Conservation (phyloP, 2,888 invertebrate genomes). For the Acronicta alni region DNA sequence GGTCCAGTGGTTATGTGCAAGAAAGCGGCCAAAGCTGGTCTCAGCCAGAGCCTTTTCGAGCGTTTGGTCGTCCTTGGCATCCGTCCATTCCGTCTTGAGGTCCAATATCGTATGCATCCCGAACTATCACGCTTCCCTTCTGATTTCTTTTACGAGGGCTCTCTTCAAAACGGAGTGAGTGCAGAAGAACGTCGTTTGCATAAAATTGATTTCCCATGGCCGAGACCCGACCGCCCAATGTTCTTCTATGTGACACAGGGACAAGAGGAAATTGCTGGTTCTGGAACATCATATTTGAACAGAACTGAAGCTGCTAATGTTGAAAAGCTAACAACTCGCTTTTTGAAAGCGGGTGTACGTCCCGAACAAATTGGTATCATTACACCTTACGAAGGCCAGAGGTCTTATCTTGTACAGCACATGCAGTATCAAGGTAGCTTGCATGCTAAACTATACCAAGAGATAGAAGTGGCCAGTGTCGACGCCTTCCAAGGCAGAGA, state of each 20-base stretch:
- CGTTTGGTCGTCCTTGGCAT: constrained; percentile 98
- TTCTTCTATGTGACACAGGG: constrained; percentile 99
- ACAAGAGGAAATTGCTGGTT: constrained; percentile 99
- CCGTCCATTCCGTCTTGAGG: constrained; percentile 98
- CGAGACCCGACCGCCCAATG: constrained; percentile 98
- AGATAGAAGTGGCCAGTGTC: constrained; percentile 99
- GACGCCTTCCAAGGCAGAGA: constrained; percentile 99
- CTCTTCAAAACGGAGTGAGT: constrained; percentile 99
- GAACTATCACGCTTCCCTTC: constrained; percentile 99
- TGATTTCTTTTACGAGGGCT: constrained; percentile 99
- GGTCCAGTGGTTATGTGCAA: constrained; percentile 99
- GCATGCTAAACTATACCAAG: constrained; percentile 98
- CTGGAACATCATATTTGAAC: constrained; percentile 99
- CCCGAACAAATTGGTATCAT: constrained; percentile 99
- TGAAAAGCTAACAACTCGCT: constrained; percentile 98
- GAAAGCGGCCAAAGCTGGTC: constrained; percentile 98
- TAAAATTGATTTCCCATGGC: constrained; percentile 99
- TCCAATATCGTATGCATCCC: constrained; percentile 99
- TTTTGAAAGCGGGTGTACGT: constrained; percentile 97
- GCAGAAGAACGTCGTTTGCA: constrained; percentile 97
- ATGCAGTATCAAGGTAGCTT: constrained; percentile 99
- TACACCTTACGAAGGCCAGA: constrained; percentile 99
- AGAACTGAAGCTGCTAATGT: constrained; percentile 99
- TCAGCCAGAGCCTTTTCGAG: constrained; percentile 99
- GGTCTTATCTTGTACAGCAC: constrained; percentile 98